Base-by-base conservation (phyloP, 2,113 vertebrate genomes). In the Chitala chitala region DNA sequence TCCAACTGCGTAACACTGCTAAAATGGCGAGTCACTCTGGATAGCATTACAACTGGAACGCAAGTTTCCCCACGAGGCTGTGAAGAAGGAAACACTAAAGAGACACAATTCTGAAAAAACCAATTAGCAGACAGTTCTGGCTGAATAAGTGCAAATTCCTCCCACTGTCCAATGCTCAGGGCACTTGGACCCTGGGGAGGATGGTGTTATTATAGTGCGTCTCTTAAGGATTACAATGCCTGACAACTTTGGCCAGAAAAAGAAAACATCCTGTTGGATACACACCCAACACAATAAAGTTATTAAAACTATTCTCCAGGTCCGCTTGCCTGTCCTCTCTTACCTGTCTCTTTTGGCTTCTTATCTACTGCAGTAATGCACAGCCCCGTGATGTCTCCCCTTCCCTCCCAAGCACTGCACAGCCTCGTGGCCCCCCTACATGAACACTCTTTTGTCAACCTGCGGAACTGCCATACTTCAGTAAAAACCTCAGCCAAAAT, bases 261-360 rank as follows among this genome's bases (percentile, higher is more conserved):
- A 88, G 80, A 88, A 87, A 89, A 90, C 87, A 90, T 84, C 78
- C 80, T 82, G 84, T 79, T 85, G 83, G 81, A 78, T n/a, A n/a
- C n/a, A n/a, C n/a, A n/a, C n/a, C 33, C 75, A 75, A 69, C 80
- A 77, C 81, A 75, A 64, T 71, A 68, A 46, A 10, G 54, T 77
- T 81, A 80, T 79, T 83, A 65, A 82, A 86, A 86, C 86, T 71
- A 46, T 26, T 48, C 68, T 55, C 56, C 38, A 61, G 22, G 26
- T 50, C 51, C 54, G 22, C 77, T 55, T 58, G n/a, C 26, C 5
- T 72, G 50, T 79, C 44, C 65, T 87, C 63, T 84, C 9, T 9
- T 9, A 48, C 9, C 9, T 48, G n/a, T n/a, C n/a, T n/a, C n/a
- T n/a, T n/a, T n/a, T n/a, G n/a, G n/a, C n/a, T n/a, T n/a, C n/a